Evolutionary conservation across 1,140 invertebrate species (phyloP), one percentile per base, ranked within the genome.

Genomic region (Pantala flavescens): DNA sequence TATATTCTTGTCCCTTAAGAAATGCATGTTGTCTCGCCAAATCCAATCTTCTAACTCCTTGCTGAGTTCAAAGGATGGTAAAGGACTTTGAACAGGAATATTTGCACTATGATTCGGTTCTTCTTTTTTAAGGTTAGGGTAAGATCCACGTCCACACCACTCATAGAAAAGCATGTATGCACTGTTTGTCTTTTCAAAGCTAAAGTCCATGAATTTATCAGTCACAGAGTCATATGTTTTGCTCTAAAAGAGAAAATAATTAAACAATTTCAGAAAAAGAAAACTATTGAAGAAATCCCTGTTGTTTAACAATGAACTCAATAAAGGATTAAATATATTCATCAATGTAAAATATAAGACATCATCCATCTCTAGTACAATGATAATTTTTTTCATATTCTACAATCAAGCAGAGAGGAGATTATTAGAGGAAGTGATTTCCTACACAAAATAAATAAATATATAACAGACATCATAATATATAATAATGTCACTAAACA

Each of bases 161-260:
- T 98, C 94, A 82, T 98, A 98, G 81, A 98, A 98, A 71, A 98
- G 82, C 96, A 98, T 98, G 80, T 98, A 98, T 0, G 96, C 96
- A 80, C 93, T 96, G 81, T 98, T 98, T 0, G 95, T 97, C 84
- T 98, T 98, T 82, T 98, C 96, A 82, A 97, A 97, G 77, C 94
- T 96, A 79, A 97, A 96, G 80, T 98, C 96, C 91, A 98, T 94
- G 80, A 97, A 97, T 80, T 97, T 97, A 78, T 98, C 95, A 0
- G 94, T 96, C 1, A 96, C 93, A 0, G 94, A 94, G 81, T 98
- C 96, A 80, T 97, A 98, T 0, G 94, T 97, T 86, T 97, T 97
- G 79, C 94, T 97, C 92, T 93, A 82, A 76, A 88, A 85, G 77
- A 76, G 76, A 79, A 76, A 76, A 75, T 78, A 71, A 36, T 36